phyloP scores from a whole-genome alignment of 2,113 vertebrate genomes.

The Protobothrops flavoviridis region DNA sequence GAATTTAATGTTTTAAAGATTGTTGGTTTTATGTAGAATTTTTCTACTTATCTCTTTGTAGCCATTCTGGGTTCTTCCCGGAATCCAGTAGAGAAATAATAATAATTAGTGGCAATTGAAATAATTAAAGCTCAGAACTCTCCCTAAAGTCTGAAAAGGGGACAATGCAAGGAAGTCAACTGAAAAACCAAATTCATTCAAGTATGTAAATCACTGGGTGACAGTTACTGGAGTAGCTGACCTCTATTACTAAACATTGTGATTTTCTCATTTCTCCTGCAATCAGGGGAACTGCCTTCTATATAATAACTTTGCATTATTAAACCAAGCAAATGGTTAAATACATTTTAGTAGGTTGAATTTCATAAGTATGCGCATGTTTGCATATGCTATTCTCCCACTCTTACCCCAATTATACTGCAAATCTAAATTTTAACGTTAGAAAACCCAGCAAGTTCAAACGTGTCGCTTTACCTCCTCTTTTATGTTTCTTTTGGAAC shows the following conservation, averaged over 20 bases:
- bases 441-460: constrained; percentile 59
- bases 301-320: background rate
- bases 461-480: constrained; percentile 52
- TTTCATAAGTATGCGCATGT: constrained; percentile 38
- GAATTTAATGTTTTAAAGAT: background rate
- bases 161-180: too few species aligned
- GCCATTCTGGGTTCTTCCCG: background rate
- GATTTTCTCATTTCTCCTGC: background rate
- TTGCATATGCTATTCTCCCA: constrained; percentile 49
- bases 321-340: background rate
- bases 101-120: background rate
- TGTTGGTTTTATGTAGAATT: background rate
- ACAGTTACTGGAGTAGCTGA: background rate
- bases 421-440: constrained; percentile 42
- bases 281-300: background rate
- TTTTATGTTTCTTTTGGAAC: constrained; percentile 46
- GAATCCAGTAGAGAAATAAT: background rate
- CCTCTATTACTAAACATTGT: background rate
- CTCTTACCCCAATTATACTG: background rate
- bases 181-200: background rate
- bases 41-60: background rate
- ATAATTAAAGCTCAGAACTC: background rate
- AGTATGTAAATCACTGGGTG: background rate
- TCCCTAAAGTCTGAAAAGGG: background rate
- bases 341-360: background rate